Base-by-base conservation (phyloP, 2,888 invertebrate genomes). In the Arge pagana region DNA sequence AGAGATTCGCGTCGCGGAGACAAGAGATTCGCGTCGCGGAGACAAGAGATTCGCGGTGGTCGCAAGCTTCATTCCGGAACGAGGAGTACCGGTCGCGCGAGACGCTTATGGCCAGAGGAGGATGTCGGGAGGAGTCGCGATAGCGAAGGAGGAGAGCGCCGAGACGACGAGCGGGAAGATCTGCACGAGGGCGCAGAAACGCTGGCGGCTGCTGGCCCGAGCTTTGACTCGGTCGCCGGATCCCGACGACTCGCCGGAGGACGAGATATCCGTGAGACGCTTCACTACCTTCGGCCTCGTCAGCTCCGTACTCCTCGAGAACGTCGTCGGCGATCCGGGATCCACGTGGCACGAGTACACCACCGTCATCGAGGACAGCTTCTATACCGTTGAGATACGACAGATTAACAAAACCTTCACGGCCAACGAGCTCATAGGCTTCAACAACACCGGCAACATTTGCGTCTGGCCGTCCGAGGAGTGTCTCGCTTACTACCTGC, bases 381-480 rank as follows among this genome's bases (percentile, higher is more conserved):
- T 81, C 49, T 85, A 79, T 65, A 78, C 71, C 18, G 78, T 86
- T 2, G 80, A 82, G 55, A 80, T 88, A 28, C 82, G 84, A 24
- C 83, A 84, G 60, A 74, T 84, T 42, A 81, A 81, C 52, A 80
- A 83, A 50, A 82, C 79, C 31, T 82, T 88, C 65, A 87, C 87
- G 1, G 86, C 87, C 13, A 83, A 81, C 65, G 87, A 89, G 64
- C 77, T 89, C 39, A 87, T 87, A 80, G 89, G 89, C n/a, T 89
- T 88, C 76, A 89, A 90, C 67, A 89, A 89, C 65, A 89, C 89
- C 1, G 89, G 89, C 36, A 90, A 89, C 72, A 83, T 90, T 5
- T 88, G 88, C 72, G 85, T 89, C 4, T 89, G 89, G 89, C 88
- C 89, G 10, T 89, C 88, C 1, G 89, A 89, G 74, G 88, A 89